Evolutionary conservation across 2,888 invertebrate genomes (phyloP).

Genomic region (Trissoscelio sp.): DNA sequence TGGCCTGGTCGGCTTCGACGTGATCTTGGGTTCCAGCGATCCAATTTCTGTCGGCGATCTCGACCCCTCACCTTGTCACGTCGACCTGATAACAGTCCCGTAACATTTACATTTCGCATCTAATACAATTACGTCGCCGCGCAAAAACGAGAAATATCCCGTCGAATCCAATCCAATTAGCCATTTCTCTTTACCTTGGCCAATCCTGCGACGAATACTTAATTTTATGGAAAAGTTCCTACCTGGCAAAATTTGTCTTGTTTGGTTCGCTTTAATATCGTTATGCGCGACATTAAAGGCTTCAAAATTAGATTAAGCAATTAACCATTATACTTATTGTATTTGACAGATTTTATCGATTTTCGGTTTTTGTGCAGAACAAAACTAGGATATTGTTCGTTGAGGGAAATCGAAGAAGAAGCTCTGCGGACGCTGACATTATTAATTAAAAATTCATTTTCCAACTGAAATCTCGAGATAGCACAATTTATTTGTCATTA

Average conservation of each 20-base stretch:
- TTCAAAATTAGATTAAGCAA: conserved; percentile 32
- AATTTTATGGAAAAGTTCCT: conserved; percentile 48
- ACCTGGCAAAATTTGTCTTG: conserved; percentile 26
- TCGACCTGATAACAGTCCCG: conserved; percentile 67
- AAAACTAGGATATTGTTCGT: not conserved
- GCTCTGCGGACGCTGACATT: not conserved
- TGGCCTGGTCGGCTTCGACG: conserved; percentile 78
- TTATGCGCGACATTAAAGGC: conserved; percentile 23
- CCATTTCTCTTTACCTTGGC: conserved; percentile 43
- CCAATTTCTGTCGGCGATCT: conserved; percentile 68
- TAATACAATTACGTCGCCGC: conserved; percentile 62
- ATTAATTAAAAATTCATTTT: conserved; percentile 34
- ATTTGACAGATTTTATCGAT: conserved; percentile 22
- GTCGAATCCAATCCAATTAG: conserved; percentile 66
- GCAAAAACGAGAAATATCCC: conserved; percentile 61
- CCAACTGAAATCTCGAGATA: too few relatives aligned
- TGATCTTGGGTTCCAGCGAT: conserved; percentile 73
- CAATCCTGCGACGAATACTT: conserved; percentile 37
- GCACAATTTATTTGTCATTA: too few relatives aligned
- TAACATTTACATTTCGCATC: conserved; percentile 67
- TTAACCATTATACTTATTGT: conserved; percentile 21
- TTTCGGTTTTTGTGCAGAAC: not conserved
- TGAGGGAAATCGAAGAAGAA: not conserved
- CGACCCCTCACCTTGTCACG: conserved; percentile 65
- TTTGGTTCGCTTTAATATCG: conserved; percentile 38